These are phyloP conservation scores for Chionoecetes opilio DNA, from an alignment of 1,140 invertebrate species.

Conservation along the genomic window DNA sequence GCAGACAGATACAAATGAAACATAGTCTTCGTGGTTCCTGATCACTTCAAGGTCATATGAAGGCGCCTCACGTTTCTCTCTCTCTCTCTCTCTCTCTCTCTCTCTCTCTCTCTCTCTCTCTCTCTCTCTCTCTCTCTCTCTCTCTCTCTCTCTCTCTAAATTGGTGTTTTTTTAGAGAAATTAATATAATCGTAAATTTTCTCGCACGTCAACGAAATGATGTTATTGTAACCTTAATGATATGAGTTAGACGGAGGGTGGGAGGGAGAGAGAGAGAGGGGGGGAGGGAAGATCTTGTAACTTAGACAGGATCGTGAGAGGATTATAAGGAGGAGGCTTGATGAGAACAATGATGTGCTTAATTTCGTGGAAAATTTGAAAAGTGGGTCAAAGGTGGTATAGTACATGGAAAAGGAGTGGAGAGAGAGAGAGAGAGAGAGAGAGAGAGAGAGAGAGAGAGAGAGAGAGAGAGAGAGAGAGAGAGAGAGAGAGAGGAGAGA, in stretches of 20 bases:
- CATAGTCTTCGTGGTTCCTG: not conserved
- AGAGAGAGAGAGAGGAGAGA: not conserved
- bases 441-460: not conserved
- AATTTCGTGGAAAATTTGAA: too few relatives aligned
- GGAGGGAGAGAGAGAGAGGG: slow-evolving; percentile 5
- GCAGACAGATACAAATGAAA: not conserved
- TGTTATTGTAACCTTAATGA: too few relatives aligned
- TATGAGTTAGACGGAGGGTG: not conserved
- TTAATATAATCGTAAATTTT: too few relatives aligned
- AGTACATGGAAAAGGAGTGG: too few relatives aligned
- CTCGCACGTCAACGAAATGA: too few relatives aligned
- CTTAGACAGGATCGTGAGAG: too few relatives aligned
- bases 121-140: slow-evolving; percentile 34
- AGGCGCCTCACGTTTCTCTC: too few relatives aligned
- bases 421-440: not conserved
- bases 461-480: not conserved
- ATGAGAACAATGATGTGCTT: too few relatives aligned
- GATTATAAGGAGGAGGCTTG: too few relatives aligned
- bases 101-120: not conserved
- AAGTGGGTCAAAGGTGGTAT: too few relatives aligned
- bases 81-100: slow-evolving; percentile 45
- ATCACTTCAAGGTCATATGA: not conserved
- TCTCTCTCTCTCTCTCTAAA: not conserved
- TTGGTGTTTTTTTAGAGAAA: too few relatives aligned
- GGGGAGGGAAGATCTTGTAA: too few relatives aligned